A percentile compares a stretch with the other conserved stretches of the same genome.
Evolutionary conservation across 2,888 invertebrate genomes (phyloP).

Genomic region (Brassicogethes aeneus): DNA sequence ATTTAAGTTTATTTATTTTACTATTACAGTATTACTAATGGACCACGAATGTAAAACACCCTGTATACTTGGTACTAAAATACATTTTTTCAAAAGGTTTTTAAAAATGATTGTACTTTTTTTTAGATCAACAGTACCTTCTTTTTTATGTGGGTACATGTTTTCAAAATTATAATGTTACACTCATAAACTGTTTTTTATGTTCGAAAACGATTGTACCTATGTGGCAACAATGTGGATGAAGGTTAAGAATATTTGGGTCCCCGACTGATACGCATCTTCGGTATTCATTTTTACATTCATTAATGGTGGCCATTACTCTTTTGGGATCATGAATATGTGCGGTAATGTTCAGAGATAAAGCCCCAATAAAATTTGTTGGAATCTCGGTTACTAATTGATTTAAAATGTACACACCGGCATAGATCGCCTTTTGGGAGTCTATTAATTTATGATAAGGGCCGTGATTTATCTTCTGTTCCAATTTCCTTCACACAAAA

Average conservation of each 20-base stretch:
- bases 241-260: background rate
- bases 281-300: background rate
- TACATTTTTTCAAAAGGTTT: no score
- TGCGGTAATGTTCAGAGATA: background rate
- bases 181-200: no score
- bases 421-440: background rate
- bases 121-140: no score
- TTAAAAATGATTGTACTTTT: no score
- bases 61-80: no score
- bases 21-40: no score
- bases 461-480: background rate
- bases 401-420: constrained; percentile 1
- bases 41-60: no score
- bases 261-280: background rate
- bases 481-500: no score
- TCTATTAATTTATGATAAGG: background rate
- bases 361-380: constrained; percentile 1
- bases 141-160: no score
- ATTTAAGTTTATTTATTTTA: no score
- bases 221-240: background rate
- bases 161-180: no score
- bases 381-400: constrained; percentile 2
- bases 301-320: background rate
- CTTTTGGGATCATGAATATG: background rate
- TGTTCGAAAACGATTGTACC: background rate